Evolutionary conservation across 2,888 invertebrate species (phyloP).

Genomic region (Stenurella melanura): DNA sequence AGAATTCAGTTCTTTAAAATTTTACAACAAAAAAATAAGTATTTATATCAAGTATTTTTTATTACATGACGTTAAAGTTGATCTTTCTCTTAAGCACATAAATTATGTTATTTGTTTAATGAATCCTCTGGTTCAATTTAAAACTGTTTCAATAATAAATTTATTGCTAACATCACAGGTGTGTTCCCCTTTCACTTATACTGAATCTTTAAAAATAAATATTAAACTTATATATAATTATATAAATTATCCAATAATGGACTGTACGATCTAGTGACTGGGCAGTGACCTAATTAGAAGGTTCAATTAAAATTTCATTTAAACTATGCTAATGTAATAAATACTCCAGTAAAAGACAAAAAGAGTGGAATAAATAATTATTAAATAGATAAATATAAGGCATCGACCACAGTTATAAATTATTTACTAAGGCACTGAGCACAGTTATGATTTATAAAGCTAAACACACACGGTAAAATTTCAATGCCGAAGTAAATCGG

Average conservation of each 20-base stretch:
- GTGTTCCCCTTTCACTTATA: neutral
- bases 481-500: neutral
- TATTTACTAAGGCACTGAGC: neutral
- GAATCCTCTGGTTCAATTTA: too few species aligned
- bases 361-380: slow-evolving; percentile 10
- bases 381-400: slow-evolving; percentile 11
- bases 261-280: neutral
- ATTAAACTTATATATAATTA: neutral
- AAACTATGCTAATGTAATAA: neutral
- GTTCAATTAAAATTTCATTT: slow-evolving; percentile 1
- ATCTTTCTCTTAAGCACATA: too few species aligned
- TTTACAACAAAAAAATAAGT: too few species aligned
- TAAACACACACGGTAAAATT: slow-evolving; percentile 9
- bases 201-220: neutral
- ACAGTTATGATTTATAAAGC: neutral
- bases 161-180: slow-evolving; percentile 20
- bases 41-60: too few species aligned
- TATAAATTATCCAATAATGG: neutral
- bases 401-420: slow-evolving; percentile 11
- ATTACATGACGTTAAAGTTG: too few species aligned
- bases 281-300: slow-evolving; percentile 19
- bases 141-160: too few species aligned
- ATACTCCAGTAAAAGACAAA: slow-evolving; percentile 9
- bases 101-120: too few species aligned
- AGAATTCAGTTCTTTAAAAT: too few species aligned